Evolutionary conservation across 2,113 vertebrate species (phyloP).

Genomic region (Atractosteus spatula): DNA sequence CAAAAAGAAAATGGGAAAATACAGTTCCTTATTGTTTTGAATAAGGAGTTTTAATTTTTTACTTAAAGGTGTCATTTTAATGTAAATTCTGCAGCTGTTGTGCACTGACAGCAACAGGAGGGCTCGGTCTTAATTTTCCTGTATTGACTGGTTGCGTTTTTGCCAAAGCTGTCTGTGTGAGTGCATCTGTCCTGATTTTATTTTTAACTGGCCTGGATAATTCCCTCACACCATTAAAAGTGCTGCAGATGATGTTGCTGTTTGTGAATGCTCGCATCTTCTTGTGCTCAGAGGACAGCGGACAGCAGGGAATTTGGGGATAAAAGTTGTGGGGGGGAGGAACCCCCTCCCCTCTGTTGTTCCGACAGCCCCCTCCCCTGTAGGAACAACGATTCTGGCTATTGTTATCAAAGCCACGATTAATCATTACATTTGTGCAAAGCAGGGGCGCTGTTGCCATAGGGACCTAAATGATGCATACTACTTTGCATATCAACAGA

Average conservation of each 20-base stretch:
- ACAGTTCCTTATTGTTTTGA: too few relatives aligned
- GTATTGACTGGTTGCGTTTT: conserved; percentile 8
- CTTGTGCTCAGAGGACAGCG: conserved; percentile 19
- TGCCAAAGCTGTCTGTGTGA: background rate
- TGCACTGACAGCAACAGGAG: background rate
- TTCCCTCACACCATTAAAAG: too few relatives aligned
- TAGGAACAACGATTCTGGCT: conserved; percentile 42
- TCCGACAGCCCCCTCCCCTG: conserved; percentile 25
- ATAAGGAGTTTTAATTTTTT: too few relatives aligned
- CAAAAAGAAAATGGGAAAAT: too few relatives aligned
- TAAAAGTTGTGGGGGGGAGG: conserved; percentile 5
- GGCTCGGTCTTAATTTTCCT: background rate
- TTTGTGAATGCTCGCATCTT: background rate
- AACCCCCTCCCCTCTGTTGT: conserved; percentile 6
- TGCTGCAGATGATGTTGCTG: background rate
- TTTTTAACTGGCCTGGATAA: too few relatives aligned
- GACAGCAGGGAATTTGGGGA: conserved; percentile 18
- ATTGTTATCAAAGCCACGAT: conserved; percentile 56
- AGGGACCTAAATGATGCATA: conserved; percentile 50
- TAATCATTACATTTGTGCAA: conserved; percentile 62
- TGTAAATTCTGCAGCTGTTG: conserved; percentile 4
- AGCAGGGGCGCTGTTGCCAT: conserved; percentile 51
- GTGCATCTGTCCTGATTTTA: background rate
- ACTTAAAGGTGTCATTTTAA: background rate
- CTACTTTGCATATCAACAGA: conserved; percentile 65